These are phyloP conservation scores for Pantherophis guttatus DNA, from an alignment of 2,113 vertebrate genomes.

Conservation along the genomic window DNA sequence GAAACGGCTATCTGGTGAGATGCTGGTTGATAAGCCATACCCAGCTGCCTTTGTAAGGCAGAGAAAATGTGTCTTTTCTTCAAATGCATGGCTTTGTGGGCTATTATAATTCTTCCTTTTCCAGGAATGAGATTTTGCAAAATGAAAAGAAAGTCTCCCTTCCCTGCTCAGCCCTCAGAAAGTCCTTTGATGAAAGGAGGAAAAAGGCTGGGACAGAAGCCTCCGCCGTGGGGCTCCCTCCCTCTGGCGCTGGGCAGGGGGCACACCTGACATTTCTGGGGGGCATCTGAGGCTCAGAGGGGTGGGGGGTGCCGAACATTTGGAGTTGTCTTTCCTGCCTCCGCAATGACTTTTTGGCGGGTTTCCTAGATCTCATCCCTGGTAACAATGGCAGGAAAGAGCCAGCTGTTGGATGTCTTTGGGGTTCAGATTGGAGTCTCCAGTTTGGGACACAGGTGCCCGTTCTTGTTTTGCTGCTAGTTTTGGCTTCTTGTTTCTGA, in stretches of 20 bases:
- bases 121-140: constrained; percentile 62
- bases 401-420: background rate
- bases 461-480: background rate
- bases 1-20: constrained; percentile 74
- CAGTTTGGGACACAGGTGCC: background rate
- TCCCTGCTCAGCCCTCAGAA: constrained; percentile 48
- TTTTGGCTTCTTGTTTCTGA: background rate
- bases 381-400: background rate
- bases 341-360: background rate
- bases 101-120: constrained; percentile 57
- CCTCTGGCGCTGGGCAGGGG: background rate
- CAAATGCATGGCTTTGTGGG: constrained; percentile 45
- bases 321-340: background rate
- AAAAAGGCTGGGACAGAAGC: background rate
- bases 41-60: constrained; percentile 72
- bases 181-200: constrained; percentile 19
- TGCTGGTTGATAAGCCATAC: constrained; percentile 73
- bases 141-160: constrained; percentile 55
- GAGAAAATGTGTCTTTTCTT: constrained; percentile 71
- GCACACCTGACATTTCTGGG: background rate
- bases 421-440: background rate
- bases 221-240: background rate
- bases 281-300: background rate
- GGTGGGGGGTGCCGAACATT: background rate
- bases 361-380: background rate